A percentile compares a stretch with the other conserved stretches of the same genome.
Conservation (phyloP, 2,888 invertebrate genomes). For the Malthinus seriepunctatus region DNA sequence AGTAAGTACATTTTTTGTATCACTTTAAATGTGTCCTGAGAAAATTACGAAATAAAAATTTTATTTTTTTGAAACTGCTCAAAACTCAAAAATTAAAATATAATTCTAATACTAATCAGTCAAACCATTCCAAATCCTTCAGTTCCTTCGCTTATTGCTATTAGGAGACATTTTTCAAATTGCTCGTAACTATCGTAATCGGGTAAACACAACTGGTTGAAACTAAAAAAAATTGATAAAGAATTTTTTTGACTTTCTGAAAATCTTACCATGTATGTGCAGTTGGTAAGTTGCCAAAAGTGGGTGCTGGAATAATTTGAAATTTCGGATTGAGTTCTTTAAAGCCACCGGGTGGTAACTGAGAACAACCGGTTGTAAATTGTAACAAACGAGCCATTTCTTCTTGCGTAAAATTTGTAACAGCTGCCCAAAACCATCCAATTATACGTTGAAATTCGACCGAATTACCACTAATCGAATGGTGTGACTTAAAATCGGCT, state of each 20-base stretch:
- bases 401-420: slow-evolving; percentile 86
- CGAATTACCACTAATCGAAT: slow-evolving; percentile 80
- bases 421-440: slow-evolving; percentile 90
- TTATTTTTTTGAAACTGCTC: neutral
- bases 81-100: neutral
- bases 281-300: slow-evolving; percentile 88
- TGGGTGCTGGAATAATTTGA: slow-evolving; percentile 88
- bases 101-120: neutral
- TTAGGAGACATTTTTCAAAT: slow-evolving; percentile 84
- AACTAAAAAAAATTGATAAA: slow-evolving; percentile 61
- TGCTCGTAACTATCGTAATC: slow-evolving; percentile 94
- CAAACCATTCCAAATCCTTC: slow-evolving; percentile 87
- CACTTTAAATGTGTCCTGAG: neutral
- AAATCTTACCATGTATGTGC: slow-evolving; percentile 87
- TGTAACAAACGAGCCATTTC: slow-evolving; percentile 92
- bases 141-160: slow-evolving; percentile 94
- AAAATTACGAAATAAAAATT: neutral
- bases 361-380: slow-evolving; percentile 92
- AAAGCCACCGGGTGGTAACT: slow-evolving; percentile 89
- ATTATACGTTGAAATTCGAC: slow-evolving; percentile 83
- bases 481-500: slow-evolving; percentile 86
- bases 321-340: slow-evolving; percentile 87
- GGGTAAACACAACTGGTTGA: slow-evolving; percentile 94
- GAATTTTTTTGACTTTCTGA: neutral
- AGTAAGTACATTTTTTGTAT: no score